These are phyloP conservation scores for Esperia sulphurella DNA, from an alignment of 2,888 invertebrate genomes.

Conservation along the genomic window DNA sequence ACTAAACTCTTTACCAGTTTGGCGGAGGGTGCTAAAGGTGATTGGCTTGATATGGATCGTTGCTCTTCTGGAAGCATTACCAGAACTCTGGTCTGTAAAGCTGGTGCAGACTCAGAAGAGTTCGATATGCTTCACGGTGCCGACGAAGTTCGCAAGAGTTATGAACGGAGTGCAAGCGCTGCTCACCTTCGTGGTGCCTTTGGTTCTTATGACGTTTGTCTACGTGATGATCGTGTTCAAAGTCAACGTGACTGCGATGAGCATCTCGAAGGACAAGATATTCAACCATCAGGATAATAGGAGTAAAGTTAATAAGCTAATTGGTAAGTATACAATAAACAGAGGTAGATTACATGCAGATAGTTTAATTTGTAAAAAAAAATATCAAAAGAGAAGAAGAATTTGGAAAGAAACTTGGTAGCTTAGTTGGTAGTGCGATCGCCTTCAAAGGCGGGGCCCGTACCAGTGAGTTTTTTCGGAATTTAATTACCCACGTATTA, in stretches of 20 bases:
- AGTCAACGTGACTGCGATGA: constrained; percentile 35
- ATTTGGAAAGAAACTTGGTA: too few relatives aligned
- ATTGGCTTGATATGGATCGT: constrained; percentile 42
- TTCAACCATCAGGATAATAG: constrained; percentile 48
- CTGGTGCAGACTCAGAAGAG: constrained; percentile 31
- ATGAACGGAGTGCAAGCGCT: constrained; percentile 42
- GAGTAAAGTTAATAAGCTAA: constrained; percentile 49
- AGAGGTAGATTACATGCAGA: background rate
- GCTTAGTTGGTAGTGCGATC: too few relatives aligned
- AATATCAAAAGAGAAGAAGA: too few relatives aligned
- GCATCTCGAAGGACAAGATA: constrained; percentile 28
- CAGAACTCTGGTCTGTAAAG: constrained; percentile 42
- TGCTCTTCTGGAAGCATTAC: constrained; percentile 39
- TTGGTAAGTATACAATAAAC: constrained; percentile 36
- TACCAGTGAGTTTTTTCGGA: too few relatives aligned
- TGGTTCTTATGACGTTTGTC: constrained; percentile 45
- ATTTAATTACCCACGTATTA: too few relatives aligned
- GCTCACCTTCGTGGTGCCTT: constrained; percentile 43
- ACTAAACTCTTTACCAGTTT: constrained; percentile 33
- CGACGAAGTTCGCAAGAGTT: constrained; percentile 27
- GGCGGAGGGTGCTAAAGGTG: constrained; percentile 42
- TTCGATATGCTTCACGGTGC: constrained; percentile 40
- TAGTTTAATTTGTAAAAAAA: too few relatives aligned
- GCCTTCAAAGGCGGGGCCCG: too few relatives aligned
- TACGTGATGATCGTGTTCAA: constrained; percentile 50